Conservation (phyloP, 2,113 vertebrate genomes). For the Cyanoliseus patagonus region DNA sequence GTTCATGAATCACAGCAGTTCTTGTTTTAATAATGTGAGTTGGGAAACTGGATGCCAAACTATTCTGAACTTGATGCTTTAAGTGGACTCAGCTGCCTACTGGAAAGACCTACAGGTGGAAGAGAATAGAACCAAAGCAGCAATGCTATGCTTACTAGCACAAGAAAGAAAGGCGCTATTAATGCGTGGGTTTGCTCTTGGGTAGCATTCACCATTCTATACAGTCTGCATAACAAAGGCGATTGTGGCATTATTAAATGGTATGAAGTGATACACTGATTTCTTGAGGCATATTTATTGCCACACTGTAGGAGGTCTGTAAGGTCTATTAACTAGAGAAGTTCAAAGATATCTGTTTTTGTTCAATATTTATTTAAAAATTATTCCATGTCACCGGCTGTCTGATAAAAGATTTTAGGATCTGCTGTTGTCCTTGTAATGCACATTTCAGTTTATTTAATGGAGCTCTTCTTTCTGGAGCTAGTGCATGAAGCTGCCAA, state of each 20-base stretch:
- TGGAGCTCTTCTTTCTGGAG: not conserved
- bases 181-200: not conserved
- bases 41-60: constrained; percentile 5
- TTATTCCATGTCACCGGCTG: not conserved
- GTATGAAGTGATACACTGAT: constrained; percentile 37
- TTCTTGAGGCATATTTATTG: constrained; percentile 53
- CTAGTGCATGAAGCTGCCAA: not conserved
- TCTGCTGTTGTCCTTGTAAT: constrained; percentile 16
- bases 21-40: constrained; percentile 19
- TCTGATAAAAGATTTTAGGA: constrained; percentile 40
- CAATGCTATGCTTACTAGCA: constrained; percentile 32
- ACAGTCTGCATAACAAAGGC: constrained; percentile 49
- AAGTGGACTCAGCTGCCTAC: constrained; percentile 9
- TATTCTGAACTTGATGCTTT: not conserved
- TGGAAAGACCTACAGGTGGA: constrained; percentile 8
- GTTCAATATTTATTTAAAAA: constrained; percentile 27
- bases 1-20: constrained; percentile 65
- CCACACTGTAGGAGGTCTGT: constrained; percentile 1
- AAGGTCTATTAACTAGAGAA: constrained; percentile 46
- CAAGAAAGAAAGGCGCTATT: not conserved
- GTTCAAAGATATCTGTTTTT: constrained; percentile 50
- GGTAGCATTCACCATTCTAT: constrained; percentile 31
- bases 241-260: constrained; percentile 36
- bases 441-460: not conserved
- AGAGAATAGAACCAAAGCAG: constrained; percentile 6